A percentile compares a stretch with the other conserved stretches of the same genome.
Conservation (phyloP, 2,797 vertebrate species). For the Centropyge bicolor region DNA sequence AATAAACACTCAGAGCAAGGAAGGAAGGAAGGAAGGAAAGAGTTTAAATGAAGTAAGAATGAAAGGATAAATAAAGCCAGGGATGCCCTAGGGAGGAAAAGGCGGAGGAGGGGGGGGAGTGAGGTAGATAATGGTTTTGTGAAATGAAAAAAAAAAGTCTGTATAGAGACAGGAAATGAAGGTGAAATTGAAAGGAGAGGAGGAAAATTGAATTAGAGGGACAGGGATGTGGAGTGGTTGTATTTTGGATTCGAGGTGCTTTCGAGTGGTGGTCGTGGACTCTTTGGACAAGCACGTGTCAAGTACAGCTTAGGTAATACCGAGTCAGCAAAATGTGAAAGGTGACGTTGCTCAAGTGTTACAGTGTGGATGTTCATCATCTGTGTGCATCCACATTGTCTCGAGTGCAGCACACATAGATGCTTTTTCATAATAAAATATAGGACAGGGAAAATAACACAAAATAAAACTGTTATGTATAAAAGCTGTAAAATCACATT, state of each 20-base stretch:
- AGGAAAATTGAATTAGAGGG: slow-evolving; percentile 66
- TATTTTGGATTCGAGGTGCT: slow-evolving; percentile 37
- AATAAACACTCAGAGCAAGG: slow-evolving; percentile 21
- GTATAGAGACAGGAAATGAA: slow-evolving; percentile 64
- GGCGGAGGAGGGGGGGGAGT: slow-evolving; percentile 28
- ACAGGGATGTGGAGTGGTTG: slow-evolving; percentile 30
- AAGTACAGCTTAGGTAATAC: slow-evolving; percentile 20
- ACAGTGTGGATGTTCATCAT: neutral
- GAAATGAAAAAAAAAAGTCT: slow-evolving; percentile 48
- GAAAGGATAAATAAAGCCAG: slow-evolving; percentile 64
- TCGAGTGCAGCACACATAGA: neutral
- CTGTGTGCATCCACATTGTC: neutral
- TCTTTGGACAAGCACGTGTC: slow-evolving; percentile 35
- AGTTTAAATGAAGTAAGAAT: slow-evolving; percentile 53
- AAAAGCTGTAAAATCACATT: neutral
- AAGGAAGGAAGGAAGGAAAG: slow-evolving; percentile 1
- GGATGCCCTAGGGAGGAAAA: slow-evolving; percentile 49
- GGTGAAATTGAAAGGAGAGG: slow-evolving; percentile 68
- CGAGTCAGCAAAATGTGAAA: slow-evolving; percentile 26
- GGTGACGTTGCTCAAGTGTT: neutral
- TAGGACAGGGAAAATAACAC: neutral
- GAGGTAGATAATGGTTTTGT: slow-evolving; percentile 64
- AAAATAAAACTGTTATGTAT: neutral
- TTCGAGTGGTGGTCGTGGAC: slow-evolving; percentile 17
- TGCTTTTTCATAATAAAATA: neutral